Percentiles rank a stretch among this genome's conserved stretches.
Conservation (phyloP, 2,797 vertebrate species). For the Poecilia wingei region DNA sequence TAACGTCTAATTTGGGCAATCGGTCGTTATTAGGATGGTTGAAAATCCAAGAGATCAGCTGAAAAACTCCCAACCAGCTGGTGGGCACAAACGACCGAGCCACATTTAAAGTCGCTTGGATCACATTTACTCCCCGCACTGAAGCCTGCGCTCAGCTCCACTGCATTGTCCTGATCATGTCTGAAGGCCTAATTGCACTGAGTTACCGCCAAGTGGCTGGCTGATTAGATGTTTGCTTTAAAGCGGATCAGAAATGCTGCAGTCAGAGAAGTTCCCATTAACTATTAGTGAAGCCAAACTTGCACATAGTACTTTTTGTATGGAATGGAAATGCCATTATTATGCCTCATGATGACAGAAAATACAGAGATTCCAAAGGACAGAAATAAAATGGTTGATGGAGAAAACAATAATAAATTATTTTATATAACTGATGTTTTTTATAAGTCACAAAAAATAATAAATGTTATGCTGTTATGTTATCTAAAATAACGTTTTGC, state of each 20-base stretch:
- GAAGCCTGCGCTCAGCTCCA: neutral
- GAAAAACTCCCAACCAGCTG: neutral
- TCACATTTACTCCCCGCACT: neutral
- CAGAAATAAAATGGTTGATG: neutral
- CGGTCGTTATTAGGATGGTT: neutral
- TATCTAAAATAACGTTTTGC: neutral
- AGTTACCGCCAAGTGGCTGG: slow-evolving; percentile 1
- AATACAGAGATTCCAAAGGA: neutral
- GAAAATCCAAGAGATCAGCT: neutral
- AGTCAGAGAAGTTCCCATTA: neutral
- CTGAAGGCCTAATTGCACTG: neutral
- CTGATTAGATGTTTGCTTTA: slow-evolving; percentile 1
- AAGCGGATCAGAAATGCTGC: neutral
- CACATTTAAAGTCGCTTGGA: neutral
- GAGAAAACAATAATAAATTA: slow-evolving; percentile 1
- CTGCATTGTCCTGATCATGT: neutral
- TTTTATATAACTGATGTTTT: slow-evolving; percentile 14
- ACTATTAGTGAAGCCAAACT: neutral
- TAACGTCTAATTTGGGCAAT: neutral
- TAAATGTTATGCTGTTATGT: neutral
- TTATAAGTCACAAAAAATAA: neutral
- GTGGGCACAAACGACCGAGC: neutral
- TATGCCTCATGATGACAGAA: neutral
- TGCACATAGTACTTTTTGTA: neutral
- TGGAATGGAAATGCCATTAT: neutral